Conservation (phyloP, 2,888 invertebrate genomes). For the Pristionchus arcanus region DNA sequence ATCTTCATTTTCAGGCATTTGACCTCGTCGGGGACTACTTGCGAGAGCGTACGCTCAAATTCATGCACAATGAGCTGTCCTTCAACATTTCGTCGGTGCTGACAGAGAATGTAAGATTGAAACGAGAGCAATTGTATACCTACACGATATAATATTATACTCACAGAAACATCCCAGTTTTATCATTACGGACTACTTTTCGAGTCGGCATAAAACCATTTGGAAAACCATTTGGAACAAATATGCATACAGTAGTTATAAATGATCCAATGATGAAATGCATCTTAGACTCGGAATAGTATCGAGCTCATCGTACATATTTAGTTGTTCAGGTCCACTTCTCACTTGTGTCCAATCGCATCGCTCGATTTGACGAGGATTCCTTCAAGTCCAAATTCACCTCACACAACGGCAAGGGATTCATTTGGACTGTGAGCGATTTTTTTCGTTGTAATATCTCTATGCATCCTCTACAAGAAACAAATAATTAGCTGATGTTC, state of each 20-base stretch:
- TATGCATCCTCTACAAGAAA: too few species aligned
- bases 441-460: too few species aligned
- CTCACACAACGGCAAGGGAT: constrained; percentile 69
- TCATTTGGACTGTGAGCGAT: constrained; percentile 73
- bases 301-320: neutral
- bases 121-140: too few species aligned
- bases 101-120: constrained; percentile 55
- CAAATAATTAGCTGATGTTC: too few species aligned
- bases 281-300: neutral
- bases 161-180: too few species aligned
- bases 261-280: too few species aligned
- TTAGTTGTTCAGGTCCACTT: constrained; percentile 65
- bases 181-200: too few species aligned
- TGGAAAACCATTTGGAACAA: too few species aligned
- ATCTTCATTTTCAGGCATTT: constrained; percentile 60
- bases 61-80: constrained; percentile 74
- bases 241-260: too few species aligned
- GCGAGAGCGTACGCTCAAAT: constrained; percentile 71
- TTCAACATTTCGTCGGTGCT: constrained; percentile 71
- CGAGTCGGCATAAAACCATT: too few species aligned
- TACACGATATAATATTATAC: too few species aligned
- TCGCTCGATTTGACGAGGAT: constrained; percentile 70
- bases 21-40: constrained; percentile 72
- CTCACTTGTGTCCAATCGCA: constrained; percentile 66
- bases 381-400: constrained; percentile 70